Evolutionary conservation across 2,888 invertebrate genomes (phyloP).

Genomic region (Polietes domitor): DNA sequence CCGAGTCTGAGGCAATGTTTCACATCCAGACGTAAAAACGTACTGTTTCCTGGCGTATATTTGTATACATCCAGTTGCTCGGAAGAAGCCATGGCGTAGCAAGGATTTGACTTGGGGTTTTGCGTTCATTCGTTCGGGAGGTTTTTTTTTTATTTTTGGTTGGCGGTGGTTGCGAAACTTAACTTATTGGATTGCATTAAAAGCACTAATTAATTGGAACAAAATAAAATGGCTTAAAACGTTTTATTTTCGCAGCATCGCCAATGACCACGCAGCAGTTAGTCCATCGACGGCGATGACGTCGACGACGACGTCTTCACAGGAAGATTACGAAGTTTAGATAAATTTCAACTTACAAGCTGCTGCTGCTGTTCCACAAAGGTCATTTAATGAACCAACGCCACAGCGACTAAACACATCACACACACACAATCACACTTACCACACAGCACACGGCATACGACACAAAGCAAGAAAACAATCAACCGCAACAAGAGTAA

Average conservation of each 20-base stretch:
- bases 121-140: constrained; percentile 30
- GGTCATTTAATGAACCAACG: constrained; percentile 64
- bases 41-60: constrained; percentile 46
- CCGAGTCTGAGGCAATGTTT: constrained; percentile 58
- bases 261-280: constrained; percentile 64
- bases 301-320: background rate
- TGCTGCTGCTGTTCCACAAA: constrained; percentile 66
- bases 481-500: background rate
- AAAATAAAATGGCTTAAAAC: constrained; percentile 79
- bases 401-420: constrained; percentile 19
- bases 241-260: constrained; percentile 73
- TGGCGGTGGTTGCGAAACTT: constrained; percentile 63
- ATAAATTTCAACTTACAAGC: constrained; percentile 78
- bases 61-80: no score
- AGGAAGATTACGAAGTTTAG: constrained; percentile 76
- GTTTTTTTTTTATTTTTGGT: constrained; percentile 40
- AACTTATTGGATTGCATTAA: constrained; percentile 81
- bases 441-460: background rate
- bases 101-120: constrained; percentile 26
- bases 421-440: constrained; percentile 24
- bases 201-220: constrained; percentile 81
- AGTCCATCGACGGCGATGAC: constrained; percentile 20
- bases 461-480: constrained; percentile 9
- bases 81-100: background rate
- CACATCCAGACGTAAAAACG: constrained; percentile 55